A percentile compares a stretch with the other conserved stretches of the same genome.
Evolutionary conservation across 1,140 invertebrate genomes (phyloP).

Genomic region (Heterodera schachtii): DNA sequence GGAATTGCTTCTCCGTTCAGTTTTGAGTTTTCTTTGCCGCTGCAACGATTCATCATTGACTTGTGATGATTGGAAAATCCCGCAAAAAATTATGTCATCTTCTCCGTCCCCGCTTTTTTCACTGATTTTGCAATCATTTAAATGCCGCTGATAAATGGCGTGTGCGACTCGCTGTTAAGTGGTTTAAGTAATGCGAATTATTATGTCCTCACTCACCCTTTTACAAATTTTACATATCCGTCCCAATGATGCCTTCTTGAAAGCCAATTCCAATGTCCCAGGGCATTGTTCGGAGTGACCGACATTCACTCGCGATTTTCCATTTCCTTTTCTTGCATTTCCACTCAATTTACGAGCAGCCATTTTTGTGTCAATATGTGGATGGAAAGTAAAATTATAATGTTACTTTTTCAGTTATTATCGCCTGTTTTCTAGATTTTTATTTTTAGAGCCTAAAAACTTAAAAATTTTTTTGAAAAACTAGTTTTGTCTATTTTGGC

Average conservation of each 20-base stretch:
- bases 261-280: conserved; percentile 20
- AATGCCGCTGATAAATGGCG: conserved; percentile 29
- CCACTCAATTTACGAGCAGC: not conserved
- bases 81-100: conserved; percentile 31
- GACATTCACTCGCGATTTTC: not conserved
- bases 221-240: conserved; percentile 26
- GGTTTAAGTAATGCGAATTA: not conserved
- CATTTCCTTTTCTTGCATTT: not conserved
- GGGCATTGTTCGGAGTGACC: conserved; percentile 5
- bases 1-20: conserved; percentile 3
- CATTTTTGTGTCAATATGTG: not conserved
- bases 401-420: too few relatives aligned
- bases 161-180: not conserved
- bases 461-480: too few relatives aligned
- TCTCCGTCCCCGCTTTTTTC: conserved; percentile 2
- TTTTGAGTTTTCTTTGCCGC: not conserved
- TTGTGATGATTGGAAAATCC: not conserved
- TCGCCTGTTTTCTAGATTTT: too few relatives aligned
- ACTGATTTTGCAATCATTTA: conserved; percentile 10
- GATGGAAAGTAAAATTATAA: too few relatives aligned
- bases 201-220: not conserved
- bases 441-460: too few relatives aligned
- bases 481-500: too few relatives aligned
- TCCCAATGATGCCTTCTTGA: not conserved
- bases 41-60: not conserved